Evolutionary conservation across 2,113 vertebrate genomes (phyloP), one percentile per base, ranked within the genome.

Genomic region (Alouatta palliata): DNA sequence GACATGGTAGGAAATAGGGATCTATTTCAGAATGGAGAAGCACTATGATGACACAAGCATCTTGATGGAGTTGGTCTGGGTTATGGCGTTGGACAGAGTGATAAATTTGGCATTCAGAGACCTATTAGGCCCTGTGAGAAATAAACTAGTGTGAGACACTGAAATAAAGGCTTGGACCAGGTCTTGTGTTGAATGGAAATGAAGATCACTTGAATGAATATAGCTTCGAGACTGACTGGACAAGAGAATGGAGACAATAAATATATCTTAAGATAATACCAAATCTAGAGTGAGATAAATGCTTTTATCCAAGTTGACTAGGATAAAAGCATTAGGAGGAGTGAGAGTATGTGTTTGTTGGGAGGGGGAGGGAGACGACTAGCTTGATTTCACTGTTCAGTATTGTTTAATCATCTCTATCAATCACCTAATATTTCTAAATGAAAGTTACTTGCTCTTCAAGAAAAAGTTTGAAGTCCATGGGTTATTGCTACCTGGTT

Each of bases 391-490:
- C 64, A 64, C 71, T 81, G 87, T 86, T 95, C 64, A 88, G 6
- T 76, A 75, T 27, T 83, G 70, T 64, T 52, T 12, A 81, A 40
- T 86, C 27, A 45, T 25, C 66, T 93, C 56, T 84, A 49, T 45
- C 27, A 85, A n/a, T 88, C 27, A 61, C 17, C 73, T 94, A 37
- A 68, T 86, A 68, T 64, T 96, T 96, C 90, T 87, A 96, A 76
- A 89, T 49, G 11, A 94, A 93, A 96, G 95, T 82, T 58, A 58
- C 45, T 58, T 90, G 13, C 2, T 88, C 96, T 87, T 96, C 56
- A 96, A 94, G 73, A 61, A 93, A 96, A 88, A 83, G 13, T 83
- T 11, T 89, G 47, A 52, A 52, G 87, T 5, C 0, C 37, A 79
- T 6, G 25, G 23, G 0, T 27, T 87, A 71, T 49, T 85, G 87